Base-by-base conservation (phyloP, 2,113 vertebrate species). In the Pachypanchax playfairii region DNA sequence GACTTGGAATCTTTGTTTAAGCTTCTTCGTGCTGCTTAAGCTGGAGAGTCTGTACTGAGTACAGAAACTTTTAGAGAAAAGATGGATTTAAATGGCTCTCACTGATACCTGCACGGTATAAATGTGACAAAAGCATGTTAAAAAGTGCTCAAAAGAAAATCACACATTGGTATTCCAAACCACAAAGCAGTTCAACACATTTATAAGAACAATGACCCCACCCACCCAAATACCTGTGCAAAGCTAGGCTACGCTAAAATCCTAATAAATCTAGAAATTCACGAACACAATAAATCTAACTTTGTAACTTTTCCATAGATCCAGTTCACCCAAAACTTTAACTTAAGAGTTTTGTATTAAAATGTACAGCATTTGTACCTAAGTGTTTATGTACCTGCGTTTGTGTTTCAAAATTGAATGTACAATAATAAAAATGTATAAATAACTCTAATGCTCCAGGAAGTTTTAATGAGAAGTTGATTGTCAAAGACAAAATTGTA, bases 51-150 rank as follows among this genome's bases (percentile, higher is more conserved):
- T 96, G 95, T 93, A 96, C 93, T 93, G 94, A 96, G 94, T 95
- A 96, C 95, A 93, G 95, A 95, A 92, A 98, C 94, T 94, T 97
- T 95, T 94, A 95, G 96, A 97, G 96, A 95, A 98, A 77, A 95
- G 97, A 94, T 94, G 96, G 92, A 94, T 97, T 96, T 93, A 97
- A 96, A 96, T 98, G 96, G 96, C 94, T 98, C 96, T 98, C 96
- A 98, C 94, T 98, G 96, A 97, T 95, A 98, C 97, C 97, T 99
- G 97, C 95, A 95, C 96, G 96, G 96, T 99, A 99, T 98, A 99
- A 98, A 99, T 96, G 96, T 96, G 94, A 99, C 96, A 99, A 99
- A n/a, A 98, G 96, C 95, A 98, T 99, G 96, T 99, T 99, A 99
- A 99, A 96, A 97, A 94, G 91, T 93, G 93, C 92, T 94, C 93